A percentile compares a stretch with the other conserved stretches of the same genome.
phyloP scores from a whole-genome alignment of 2,113 vertebrate species.

The Callorhinus ursinus region DNA sequence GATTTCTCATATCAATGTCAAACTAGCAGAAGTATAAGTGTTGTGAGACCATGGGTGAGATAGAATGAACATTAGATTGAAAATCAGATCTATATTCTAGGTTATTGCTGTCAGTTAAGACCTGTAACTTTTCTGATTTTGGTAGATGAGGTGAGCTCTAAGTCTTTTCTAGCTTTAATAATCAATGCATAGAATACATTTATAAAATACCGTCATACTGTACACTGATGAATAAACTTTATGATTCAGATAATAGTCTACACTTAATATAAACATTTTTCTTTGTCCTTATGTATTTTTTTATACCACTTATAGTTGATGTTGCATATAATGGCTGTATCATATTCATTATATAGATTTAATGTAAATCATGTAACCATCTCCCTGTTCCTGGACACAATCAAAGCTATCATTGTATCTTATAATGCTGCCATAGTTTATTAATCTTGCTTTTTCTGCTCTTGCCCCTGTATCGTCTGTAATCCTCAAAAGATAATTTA shows the following conservation, averaged over 20 bases:
- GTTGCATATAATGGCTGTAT: background rate
- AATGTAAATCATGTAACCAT: background rate
- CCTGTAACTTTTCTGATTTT: constrained; percentile 18
- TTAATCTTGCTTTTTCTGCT: background rate
- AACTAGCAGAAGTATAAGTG: background rate
- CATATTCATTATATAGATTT: background rate
- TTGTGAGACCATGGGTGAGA: background rate
- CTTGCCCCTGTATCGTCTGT: background rate
- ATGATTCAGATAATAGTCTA: constrained; percentile 18
- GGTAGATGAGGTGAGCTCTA: background rate
- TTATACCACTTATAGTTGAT: background rate
- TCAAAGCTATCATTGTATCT: background rate
- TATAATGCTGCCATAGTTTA: background rate
- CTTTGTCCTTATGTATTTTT: background rate
- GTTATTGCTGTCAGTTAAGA: background rate
- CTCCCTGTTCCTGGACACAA: background rate
- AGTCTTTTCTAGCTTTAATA: constrained; percentile 6
- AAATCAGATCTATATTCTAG: background rate
- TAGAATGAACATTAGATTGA: background rate
- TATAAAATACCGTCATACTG: background rate
- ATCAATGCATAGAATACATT: background rate
- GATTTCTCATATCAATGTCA: background rate
- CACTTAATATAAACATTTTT: constrained; percentile 41
- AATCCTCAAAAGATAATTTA: background rate
- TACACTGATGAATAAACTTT: background rate